A percentile compares a stretch with the other conserved stretches of the same genome.
These are phyloP conservation scores for Sebastolobus alascanus DNA, from an alignment of 2,797 vertebrate genomes.

Conservation along the genomic window DNA sequence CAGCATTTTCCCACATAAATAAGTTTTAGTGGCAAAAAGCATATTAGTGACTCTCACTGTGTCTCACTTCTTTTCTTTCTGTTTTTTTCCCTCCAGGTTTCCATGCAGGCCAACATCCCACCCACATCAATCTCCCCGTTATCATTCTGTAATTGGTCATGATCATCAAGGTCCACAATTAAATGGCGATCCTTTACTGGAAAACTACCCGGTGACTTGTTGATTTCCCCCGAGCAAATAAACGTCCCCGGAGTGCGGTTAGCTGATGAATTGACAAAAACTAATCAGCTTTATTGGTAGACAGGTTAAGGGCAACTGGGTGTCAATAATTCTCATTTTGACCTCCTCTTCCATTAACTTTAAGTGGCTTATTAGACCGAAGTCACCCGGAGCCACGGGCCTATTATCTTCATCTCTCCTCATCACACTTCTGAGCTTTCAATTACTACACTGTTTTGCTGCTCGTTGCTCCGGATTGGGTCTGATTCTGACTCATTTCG, in stretches of 20 bases:
- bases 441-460: conserved; percentile 37
- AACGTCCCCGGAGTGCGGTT: conserved; percentile 87
- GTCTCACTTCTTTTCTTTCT: background rate
- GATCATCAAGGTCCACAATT: conserved; percentile 84
- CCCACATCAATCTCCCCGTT: conserved; percentile 79
- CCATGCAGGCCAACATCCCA: conserved; percentile 36
- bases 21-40: conserved; percentile 2
- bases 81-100: background rate
- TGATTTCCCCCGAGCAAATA: conserved; percentile 98
- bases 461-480: conserved; percentile 13
- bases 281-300: conserved; percentile 99
- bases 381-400: conserved; percentile 72
- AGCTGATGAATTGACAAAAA: conserved; percentile 98
- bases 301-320: conserved; percentile 96
- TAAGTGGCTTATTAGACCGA: conserved; percentile 93
- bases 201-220: conserved; percentile 91
- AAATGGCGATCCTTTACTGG: conserved; percentile 84
- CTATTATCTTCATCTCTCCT: conserved; percentile 64
- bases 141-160: conserved; percentile 84
- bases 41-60: background rate
- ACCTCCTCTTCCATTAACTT: conserved; percentile 95
- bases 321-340: conserved; percentile 95
- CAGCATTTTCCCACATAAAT: background rate
- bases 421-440: conserved; percentile 63
- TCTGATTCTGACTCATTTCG: conserved; percentile 28